Evolutionary conservation across 2,113 vertebrate species (phyloP).

Genomic region (Silurus meridionalis): DNA sequence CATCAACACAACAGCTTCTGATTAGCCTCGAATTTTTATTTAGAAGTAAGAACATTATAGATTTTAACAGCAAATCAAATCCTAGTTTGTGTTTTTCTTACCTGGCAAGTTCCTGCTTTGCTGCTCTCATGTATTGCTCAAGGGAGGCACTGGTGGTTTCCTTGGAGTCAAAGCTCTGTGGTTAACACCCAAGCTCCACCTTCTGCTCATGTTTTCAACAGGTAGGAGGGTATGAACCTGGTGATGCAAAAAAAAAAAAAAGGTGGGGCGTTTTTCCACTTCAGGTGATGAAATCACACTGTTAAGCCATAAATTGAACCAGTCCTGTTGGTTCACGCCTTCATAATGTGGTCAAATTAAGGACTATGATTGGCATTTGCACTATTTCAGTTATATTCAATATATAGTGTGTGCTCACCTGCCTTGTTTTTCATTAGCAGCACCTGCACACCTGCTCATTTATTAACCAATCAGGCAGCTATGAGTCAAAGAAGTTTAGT

Average conservation of each 20-base stretch:
- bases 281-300: background rate
- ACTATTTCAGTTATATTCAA: background rate
- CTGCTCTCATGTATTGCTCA: conserved; percentile 47
- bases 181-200: conserved; percentile 43
- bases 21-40: background rate
- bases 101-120: conserved; percentile 72
- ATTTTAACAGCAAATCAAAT: background rate
- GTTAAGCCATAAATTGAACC: conserved; percentile 1
- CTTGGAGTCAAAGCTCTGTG: conserved; percentile 54
- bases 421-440: background rate
- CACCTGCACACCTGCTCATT: background rate
- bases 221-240: conserved; percentile 26
- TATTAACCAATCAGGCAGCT: background rate
- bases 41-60: background rate
- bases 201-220: conserved; percentile 23
- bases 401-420: background rate
- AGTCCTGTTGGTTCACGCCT: background rate
- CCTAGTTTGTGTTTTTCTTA: conserved; percentile 56
- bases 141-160: conserved; percentile 67
- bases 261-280: background rate
- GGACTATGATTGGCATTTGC: background rate
- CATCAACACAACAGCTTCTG: background rate
- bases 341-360: background rate
- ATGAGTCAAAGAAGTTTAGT: background rate
- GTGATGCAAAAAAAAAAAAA: conserved; percentile 30